These are phyloP conservation scores for Erethizon dorsatum DNA, from an alignment of 2,797 vertebrate genomes.

Conservation along the genomic window DNA sequence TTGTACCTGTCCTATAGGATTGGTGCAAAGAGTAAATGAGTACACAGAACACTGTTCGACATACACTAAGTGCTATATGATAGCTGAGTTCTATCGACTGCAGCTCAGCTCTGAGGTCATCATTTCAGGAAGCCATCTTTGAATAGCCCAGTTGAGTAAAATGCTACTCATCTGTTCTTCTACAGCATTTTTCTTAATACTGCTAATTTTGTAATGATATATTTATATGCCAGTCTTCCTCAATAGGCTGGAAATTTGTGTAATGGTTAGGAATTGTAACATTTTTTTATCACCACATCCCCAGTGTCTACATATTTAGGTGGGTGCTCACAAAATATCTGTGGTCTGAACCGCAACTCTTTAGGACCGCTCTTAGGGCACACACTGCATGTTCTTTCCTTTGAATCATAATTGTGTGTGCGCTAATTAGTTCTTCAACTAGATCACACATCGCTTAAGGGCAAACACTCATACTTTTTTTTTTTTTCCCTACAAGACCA, in stretches of 20 bases:
- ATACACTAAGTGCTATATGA: neutral
- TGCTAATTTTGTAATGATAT: neutral
- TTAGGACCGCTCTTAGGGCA: neutral
- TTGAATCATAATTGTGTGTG: neutral
- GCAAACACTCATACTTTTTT: neutral
- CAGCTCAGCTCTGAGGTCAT: neutral
- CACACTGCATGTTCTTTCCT: neutral
- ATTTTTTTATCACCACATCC: neutral
- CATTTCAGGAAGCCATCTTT: neutral
- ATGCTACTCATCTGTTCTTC: neutral
- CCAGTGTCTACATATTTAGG: neutral
- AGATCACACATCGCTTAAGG: neutral
- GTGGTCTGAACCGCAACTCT: neutral
- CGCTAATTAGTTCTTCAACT: constrained; percentile 28
- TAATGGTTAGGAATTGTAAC: neutral
- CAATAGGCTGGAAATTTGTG: neutral
- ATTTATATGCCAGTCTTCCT: neutral
- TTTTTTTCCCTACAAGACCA: neutral
- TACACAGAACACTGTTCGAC: neutral
- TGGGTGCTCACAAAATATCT: neutral
- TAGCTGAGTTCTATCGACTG: neutral
- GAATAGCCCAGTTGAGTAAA: neutral
- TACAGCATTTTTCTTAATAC: neutral
- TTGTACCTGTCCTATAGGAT: neutral
- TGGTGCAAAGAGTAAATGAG: neutral